A percentile compares a stretch with the other conserved stretches of the same genome.
Conservation (phyloP, 2,888 invertebrate species). For the Rhagonycha fulva region DNA sequence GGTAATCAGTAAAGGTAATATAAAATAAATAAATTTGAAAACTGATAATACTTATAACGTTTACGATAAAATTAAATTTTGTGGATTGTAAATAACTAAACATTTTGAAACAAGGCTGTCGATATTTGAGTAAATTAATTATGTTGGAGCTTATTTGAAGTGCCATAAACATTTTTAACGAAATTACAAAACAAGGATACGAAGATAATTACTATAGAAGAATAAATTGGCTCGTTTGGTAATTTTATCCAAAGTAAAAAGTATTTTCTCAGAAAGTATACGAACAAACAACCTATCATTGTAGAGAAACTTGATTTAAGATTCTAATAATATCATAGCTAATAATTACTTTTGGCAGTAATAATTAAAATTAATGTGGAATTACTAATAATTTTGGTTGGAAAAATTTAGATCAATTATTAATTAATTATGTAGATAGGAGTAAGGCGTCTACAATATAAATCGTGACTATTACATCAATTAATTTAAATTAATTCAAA, state of each 20-base stretch:
- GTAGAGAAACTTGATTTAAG: neutral
- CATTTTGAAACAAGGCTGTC: neutral
- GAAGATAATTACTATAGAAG: neutral
- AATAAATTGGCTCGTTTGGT: neutral
- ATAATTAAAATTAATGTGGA: neutral
- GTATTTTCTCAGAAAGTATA: neutral
- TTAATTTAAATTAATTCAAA: neutral
- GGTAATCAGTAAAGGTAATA: neutral
- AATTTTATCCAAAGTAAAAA: neutral
- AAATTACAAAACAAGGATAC: neutral
- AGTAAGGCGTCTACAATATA: neutral
- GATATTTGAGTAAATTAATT: neutral
- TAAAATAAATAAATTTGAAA: neutral
- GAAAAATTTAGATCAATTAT: neutral
- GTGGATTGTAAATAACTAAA: neutral
- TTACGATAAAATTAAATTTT: neutral
- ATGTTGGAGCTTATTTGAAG: neutral
- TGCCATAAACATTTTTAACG: neutral
- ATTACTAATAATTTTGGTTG: neutral
- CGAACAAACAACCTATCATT: neutral
- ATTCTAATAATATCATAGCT: neutral
- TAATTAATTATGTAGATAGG: neutral
- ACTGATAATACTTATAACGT: neutral
- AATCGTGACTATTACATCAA: neutral
- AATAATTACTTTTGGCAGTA: neutral